phyloP scores from a whole-genome alignment of 2,888 invertebrate species.

The Megalurothrips usitatus region DNA sequence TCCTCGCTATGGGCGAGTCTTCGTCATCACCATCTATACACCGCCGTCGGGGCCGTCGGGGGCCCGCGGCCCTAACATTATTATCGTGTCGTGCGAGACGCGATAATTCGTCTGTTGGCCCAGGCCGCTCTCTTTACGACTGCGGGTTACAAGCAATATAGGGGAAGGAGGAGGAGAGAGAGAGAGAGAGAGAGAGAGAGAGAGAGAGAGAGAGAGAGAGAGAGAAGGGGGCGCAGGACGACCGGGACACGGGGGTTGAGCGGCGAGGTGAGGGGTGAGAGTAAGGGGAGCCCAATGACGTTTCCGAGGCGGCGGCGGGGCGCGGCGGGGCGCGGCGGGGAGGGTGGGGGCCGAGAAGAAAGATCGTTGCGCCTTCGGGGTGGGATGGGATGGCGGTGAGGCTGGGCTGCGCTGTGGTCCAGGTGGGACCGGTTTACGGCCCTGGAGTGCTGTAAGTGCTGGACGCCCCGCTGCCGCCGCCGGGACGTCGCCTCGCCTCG shows the following conservation, averaged over 20 bases:
- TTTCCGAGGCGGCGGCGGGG: not conserved
- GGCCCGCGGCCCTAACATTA: not conserved
- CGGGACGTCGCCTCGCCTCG: not conserved
- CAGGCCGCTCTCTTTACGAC: slow-evolving; percentile 3
- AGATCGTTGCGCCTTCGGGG: not conserved
- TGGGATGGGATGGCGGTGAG: too few relatives aligned
- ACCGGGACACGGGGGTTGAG: not conserved
- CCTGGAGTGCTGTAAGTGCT: slow-evolving; percentile 10
- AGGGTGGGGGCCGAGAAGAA: not conserved
- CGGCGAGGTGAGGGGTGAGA: not conserved
- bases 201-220: not conserved
- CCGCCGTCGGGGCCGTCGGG: too few relatives aligned
- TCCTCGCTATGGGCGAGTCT: too few relatives aligned
- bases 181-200: not conserved
- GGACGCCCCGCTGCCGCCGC: not conserved
- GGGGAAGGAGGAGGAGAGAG: not conserved
- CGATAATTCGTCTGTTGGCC: not conserved
- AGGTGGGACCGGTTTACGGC: slow-evolving; percentile 25
- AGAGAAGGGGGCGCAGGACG: not conserved
- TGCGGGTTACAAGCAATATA: not conserved
- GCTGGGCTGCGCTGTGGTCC: not conserved
- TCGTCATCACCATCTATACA: too few relatives aligned
- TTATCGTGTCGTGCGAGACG: not conserved
- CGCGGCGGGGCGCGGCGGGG: not conserved
- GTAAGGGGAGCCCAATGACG: not conserved